phyloP scores from a whole-genome alignment of 2,888 invertebrate species.

The Thelaira solivaga region DNA sequence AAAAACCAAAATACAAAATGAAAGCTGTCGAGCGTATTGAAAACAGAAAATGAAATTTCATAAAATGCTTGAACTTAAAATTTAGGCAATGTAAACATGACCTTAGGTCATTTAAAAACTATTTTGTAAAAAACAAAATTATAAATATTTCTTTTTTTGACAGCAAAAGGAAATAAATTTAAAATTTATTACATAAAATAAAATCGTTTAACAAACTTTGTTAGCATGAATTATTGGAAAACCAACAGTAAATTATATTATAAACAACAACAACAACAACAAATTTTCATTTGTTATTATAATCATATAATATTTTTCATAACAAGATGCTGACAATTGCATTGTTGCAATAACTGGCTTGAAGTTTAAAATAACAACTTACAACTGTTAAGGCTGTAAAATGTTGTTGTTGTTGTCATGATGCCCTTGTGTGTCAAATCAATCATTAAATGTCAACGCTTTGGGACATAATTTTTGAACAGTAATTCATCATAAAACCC shows the following conservation, averaged over 20 bases:
- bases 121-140: background rate
- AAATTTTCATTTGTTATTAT: conserved; percentile 38
- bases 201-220: conserved; percentile 40
- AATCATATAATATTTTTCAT: conserved; percentile 10
- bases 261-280: conserved; percentile 2
- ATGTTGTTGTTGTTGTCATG: conserved; percentile 53
- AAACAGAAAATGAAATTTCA: background rate
- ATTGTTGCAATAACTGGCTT: conserved; percentile 45
- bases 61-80: background rate
- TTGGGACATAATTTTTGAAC: conserved; percentile 67
- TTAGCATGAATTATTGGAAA: conserved; percentile 25
- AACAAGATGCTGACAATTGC: conserved; percentile 57
- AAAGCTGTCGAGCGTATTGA: conserved; percentile 11
- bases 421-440: conserved; percentile 76
- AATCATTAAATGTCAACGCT: conserved; percentile 76
- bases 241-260: conserved; percentile 36
- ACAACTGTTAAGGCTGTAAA: background rate
- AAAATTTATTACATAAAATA: conserved; percentile 34
- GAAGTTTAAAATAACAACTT: background rate
- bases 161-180: conserved; percentile 39
- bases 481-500: conserved; percentile 61
- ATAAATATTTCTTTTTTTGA: background rate
- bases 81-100: background rate
- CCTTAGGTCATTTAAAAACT: conserved; percentile 26
- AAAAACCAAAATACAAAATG: too few species aligned